phyloP scores from a whole-genome alignment of 2,797 vertebrate species.

The Enteromius trimaculatus region DNA sequence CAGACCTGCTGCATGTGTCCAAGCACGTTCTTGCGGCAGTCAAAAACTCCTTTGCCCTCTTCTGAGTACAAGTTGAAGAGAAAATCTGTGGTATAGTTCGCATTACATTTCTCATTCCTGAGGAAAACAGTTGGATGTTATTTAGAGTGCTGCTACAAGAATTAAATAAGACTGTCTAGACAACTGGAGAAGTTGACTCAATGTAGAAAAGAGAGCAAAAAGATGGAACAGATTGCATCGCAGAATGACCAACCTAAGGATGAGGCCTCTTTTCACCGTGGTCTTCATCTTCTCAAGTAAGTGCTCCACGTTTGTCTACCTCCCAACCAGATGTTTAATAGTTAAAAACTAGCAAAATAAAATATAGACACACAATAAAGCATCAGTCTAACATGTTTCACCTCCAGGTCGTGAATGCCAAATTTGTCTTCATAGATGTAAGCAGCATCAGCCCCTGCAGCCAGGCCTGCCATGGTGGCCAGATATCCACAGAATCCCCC shows the following conservation, averaged over 20 bases:
- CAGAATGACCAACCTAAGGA: slow-evolving; percentile 83
- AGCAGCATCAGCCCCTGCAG: slow-evolving; percentile 88
- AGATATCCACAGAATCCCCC: slow-evolving; percentile 96
- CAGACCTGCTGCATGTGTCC: slow-evolving; percentile 98
- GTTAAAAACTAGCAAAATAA: neutral
- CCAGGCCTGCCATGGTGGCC: slow-evolving; percentile 92
- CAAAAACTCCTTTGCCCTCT: slow-evolving; percentile 92
- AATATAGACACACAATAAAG: neutral
- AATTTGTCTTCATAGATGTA: slow-evolving; percentile 92
- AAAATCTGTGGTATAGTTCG: slow-evolving; percentile 94
- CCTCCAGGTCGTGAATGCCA: slow-evolving; percentile 88
- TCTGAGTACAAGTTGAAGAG: slow-evolving; percentile 95
- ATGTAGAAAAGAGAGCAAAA: neutral
- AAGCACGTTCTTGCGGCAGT: slow-evolving; percentile 93
- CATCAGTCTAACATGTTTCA: slow-evolving; percentile 60
- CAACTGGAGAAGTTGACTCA: neutral
- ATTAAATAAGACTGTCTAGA: neutral
- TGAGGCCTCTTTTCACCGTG: slow-evolving; percentile 91
- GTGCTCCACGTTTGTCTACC: slow-evolving; percentile 87
- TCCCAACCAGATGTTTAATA: neutral
- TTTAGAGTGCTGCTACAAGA: neutral
- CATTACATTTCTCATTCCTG: slow-evolving; percentile 90
- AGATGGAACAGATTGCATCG: neutral
- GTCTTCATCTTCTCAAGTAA: slow-evolving; percentile 95
- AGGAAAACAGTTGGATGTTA: slow-evolving; percentile 3